Percentiles rank a stretch among this genome's conserved stretches.
phyloP scores from a whole-genome alignment of 2,113 vertebrate genomes.

The Nothocercus julius region DNA sequence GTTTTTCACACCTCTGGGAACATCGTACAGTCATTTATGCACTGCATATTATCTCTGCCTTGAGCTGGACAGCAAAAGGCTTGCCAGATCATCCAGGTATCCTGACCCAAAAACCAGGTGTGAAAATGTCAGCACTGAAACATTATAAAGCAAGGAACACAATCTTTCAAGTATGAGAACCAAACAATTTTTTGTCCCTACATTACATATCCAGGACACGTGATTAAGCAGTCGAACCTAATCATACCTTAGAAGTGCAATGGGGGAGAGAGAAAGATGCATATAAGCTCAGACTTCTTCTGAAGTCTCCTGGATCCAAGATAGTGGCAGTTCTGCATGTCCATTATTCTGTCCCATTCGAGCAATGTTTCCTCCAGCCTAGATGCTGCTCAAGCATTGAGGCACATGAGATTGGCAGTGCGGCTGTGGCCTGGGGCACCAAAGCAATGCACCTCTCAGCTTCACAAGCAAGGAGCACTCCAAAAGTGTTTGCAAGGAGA shows the following conservation, averaged over 20 bases:
- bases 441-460: not conserved
- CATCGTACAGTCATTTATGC: accelerated
- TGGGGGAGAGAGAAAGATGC: accelerated
- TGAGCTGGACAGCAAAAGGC: not conserved
- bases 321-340: not conserved
- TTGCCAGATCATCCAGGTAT: not conserved
- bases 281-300: not conserved
- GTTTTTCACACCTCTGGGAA: not conserved
- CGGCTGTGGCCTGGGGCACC: not conserved
- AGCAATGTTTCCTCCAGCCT: not conserved
- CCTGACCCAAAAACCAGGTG: accelerated
- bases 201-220: not conserved
- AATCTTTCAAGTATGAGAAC: not conserved
- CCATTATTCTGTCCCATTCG: not conserved
- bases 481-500: not conserved
- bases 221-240: not conserved
- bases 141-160: accelerated
- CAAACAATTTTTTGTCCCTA: not conserved
- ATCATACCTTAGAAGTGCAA: not conserved
- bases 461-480: conserved; percentile 25
- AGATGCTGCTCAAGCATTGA: not conserved
- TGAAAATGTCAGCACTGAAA: accelerated
- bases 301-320: accelerated
- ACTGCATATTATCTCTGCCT: accelerated
- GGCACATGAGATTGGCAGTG: not conserved